Percentiles rank a stretch among this genome's conserved stretches.
These are phyloP conservation scores for Hymenopus coronatus DNA, from an alignment of 2,888 invertebrate genomes.

Conservation along the genomic window DNA sequence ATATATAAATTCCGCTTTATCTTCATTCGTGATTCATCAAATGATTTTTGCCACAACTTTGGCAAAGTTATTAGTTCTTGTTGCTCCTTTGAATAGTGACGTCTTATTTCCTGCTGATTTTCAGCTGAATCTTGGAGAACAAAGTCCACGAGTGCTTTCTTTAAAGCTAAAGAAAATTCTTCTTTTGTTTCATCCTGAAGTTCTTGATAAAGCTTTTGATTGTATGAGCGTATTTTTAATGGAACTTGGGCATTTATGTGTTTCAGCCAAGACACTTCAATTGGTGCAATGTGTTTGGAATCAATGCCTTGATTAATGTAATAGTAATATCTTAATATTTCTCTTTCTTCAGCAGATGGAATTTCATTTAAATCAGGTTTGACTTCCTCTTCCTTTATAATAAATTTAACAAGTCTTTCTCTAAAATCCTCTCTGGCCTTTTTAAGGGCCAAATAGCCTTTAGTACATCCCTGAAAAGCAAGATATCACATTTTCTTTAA, in stretches of 20 bases:
- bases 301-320: slow-evolving; percentile 89
- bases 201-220: background rate
- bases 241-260: slow-evolving; percentile 48
- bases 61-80: slow-evolving; percentile 60
- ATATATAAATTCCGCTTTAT: slow-evolving; percentile 60
- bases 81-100: slow-evolving; percentile 54
- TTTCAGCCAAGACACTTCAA: slow-evolving; percentile 68
- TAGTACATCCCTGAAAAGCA: slow-evolving; percentile 32
- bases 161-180: slow-evolving; percentile 83
- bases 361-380: slow-evolving; percentile 46
- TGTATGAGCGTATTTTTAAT: slow-evolving; percentile 42
- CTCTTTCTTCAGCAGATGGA: slow-evolving; percentile 63
- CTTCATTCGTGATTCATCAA: slow-evolving; percentile 36
- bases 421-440: slow-evolving; percentile 81
- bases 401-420: slow-evolving; percentile 70
- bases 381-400: slow-evolving; percentile 53
- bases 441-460: slow-evolving; percentile 65
- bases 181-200: slow-evolving; percentile 68
- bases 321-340: slow-evolving; percentile 79
- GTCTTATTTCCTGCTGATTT: slow-evolving; percentile 36
- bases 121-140: slow-evolving; percentile 71
- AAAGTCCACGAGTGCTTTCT: slow-evolving; percentile 90
- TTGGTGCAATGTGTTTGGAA: slow-evolving; percentile 81
- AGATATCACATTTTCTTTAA: background rate
- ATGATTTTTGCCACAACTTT: slow-evolving; percentile 64